Evolutionary conservation across 2,113 vertebrate genomes (phyloP).

Genomic region (Hemichromis elongatus): DNA sequence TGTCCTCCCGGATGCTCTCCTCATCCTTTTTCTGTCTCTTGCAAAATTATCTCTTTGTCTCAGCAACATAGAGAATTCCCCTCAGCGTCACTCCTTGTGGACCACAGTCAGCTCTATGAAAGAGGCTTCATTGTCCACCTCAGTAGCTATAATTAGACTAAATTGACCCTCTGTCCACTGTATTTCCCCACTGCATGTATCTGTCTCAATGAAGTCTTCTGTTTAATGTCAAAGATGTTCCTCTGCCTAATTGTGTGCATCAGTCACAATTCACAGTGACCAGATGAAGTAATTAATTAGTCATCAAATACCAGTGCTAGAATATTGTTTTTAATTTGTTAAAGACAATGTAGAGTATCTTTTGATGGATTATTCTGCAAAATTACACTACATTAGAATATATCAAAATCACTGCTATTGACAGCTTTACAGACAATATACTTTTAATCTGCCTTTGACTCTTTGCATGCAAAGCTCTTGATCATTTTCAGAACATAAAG

Average conservation of each 20-base stretch:
- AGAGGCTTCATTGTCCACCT: slow-evolving; percentile 54
- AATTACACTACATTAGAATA: background rate
- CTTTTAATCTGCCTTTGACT: too few species aligned
- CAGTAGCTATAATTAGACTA: slow-evolving; percentile 54
- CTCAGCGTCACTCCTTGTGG: slow-evolving; percentile 10
- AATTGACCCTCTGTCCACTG: slow-evolving; percentile 57
- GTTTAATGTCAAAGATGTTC: slow-evolving; percentile 3
- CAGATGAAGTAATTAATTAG: slow-evolving; percentile 7
- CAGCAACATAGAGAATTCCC: slow-evolving; percentile 51
- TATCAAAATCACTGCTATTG: background rate
- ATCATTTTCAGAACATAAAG: too few species aligned
- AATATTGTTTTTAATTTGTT: background rate
- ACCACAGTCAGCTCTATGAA: slow-evolving; percentile 30
- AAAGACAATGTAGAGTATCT: background rate
- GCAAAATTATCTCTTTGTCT: slow-evolving; percentile 70
- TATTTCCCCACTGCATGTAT: slow-evolving; percentile 4
- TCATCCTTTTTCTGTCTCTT: slow-evolving; percentile 10
- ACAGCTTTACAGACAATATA: background rate
- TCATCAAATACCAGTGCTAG: background rate
- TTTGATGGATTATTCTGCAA: background rate
- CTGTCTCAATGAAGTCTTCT: slow-evolving; percentile 9
- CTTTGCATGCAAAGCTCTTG: too few species aligned
- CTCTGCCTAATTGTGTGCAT: background rate
- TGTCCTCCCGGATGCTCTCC: slow-evolving; percentile 30
- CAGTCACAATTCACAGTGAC: background rate